These are phyloP conservation scores for Cervus canadensis DNA, from an alignment of 2,113 vertebrate species.

Conservation along the genomic window DNA sequence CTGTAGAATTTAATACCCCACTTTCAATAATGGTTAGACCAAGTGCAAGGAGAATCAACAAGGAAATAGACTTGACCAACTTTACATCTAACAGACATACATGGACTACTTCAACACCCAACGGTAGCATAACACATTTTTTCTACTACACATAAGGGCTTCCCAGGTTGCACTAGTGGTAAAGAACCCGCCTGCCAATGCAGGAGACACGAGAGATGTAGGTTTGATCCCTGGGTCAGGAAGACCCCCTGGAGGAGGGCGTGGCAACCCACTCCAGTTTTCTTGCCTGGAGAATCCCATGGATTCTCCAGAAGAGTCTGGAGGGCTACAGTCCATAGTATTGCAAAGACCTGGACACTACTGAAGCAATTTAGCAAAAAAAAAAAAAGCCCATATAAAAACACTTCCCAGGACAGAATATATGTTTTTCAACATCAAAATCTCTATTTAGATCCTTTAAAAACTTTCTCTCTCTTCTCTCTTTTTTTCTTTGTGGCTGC, in stretches of 20 bases:
- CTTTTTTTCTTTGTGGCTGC: neutral
- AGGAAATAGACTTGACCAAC: neutral
- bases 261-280: neutral
- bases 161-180: neutral
- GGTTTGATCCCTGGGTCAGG: neutral
- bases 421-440: neutral
- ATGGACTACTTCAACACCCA: neutral
- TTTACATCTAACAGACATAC: neutral
- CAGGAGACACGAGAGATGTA: neutral
- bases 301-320: neutral
- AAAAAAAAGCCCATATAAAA: neutral
- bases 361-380: neutral
- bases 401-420: neutral
- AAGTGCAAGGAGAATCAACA: neutral
- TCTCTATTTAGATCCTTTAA: neutral
- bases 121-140: neutral
- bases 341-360: neutral
- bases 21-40: neutral
- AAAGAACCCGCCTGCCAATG: neutral
- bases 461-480: neutral
- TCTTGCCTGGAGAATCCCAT: neutral
- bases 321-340: neutral
- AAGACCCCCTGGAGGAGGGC: neutral
- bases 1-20: neutral
- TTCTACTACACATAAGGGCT: neutral